Base-by-base conservation (phyloP, 2,888 invertebrate species). In the Neuroscelio doddi region DNA sequence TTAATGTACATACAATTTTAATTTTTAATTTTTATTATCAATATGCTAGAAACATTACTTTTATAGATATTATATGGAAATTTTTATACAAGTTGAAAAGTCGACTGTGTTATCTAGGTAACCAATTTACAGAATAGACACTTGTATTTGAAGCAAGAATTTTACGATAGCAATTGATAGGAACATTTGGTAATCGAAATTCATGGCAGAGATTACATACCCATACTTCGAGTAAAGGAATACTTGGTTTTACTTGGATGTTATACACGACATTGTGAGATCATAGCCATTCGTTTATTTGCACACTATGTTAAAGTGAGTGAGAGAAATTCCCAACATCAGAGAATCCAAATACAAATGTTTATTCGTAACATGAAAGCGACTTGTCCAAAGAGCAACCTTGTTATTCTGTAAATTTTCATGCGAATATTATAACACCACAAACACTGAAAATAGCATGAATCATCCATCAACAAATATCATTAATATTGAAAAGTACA, bases 291-390 rank as follows among this genome's bases (percentile, higher is more conserved):
- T 38, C 3, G 53, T 14, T 5, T 32, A 14, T 56, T 30, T 56
- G 32, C 14, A 26, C 27, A 34, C 1, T 34, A 8, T 42, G 16
- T 10, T 26, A 16, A 1, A 16, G 27, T n/a, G 16, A 32, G 27
- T 10, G 27, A 26, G 30, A 27, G 21, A 44, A 45, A 45, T 45
- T 44, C 29, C 15, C 34, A 26, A 29, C 29, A 44, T 38, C 12
- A 45, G 21, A 36, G 16, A 44, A 42, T 52, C 24, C 32, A 51
- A 39, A 51, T 51, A 32, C 27, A 34, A 53, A 53, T 45, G 38
- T 46, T 45, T 53, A 46, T 53, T 10, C 30, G 53, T 9, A 32
- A 14, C 12, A 12, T 5, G 39, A 36, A 46, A 53, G 26, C 38
- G 17, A 44, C 34, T 36, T 15, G 34, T 7, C 14, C n/a, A 14